Evolutionary conservation across 1,140 invertebrate genomes (phyloP), one percentile per base, ranked within the genome.

Genomic region (Oscheius sp.): DNA sequence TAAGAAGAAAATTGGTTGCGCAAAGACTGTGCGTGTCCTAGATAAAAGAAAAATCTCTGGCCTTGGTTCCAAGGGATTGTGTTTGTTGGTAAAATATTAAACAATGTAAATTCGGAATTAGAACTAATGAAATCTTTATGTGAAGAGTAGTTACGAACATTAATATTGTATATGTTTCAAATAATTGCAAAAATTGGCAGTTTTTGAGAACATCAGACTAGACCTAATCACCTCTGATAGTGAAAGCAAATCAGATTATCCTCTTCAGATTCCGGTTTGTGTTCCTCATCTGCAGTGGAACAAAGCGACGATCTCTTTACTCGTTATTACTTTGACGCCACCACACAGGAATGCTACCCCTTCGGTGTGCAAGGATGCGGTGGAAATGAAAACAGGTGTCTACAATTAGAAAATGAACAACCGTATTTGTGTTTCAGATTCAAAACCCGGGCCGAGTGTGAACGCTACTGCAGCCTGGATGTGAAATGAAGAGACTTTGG

Each of bases 331-430:
- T 80, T 80, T 52, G 79, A 80, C 45, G 63, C 74, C 1, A 70
- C 79, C 23, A 81, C 80, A 0, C 71, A 77, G 32, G 74, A 82
- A 63, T 81, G 80, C 52, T 81, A 82, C 71, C 77, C 80, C n/a
- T 81, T 81, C 63, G 80, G 78, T 15, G 72, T 75, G n/a, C 80
- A 81, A 59, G 78, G 63, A 26, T 81, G 80, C 62, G 80, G 80
- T 29, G 80, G 73, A 29, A 80, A 80, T 62, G 69, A 81, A 15
- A 80, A 80, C 58, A 38, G 45, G 31, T 68, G 20, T 23, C 45
- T 46, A 7, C 7, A 23, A 55, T 55, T 7, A 13, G 7, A 55
- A 55, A 23, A 55, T 7, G 4, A 4, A 20, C 7, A 20, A 55
- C 15, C 23, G 7, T 13, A 13, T 7, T 20, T 13, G 7, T 55